phyloP scores from a whole-genome alignment of 2,113 vertebrate genomes.

The Pseudopodoces humilis region DNA sequence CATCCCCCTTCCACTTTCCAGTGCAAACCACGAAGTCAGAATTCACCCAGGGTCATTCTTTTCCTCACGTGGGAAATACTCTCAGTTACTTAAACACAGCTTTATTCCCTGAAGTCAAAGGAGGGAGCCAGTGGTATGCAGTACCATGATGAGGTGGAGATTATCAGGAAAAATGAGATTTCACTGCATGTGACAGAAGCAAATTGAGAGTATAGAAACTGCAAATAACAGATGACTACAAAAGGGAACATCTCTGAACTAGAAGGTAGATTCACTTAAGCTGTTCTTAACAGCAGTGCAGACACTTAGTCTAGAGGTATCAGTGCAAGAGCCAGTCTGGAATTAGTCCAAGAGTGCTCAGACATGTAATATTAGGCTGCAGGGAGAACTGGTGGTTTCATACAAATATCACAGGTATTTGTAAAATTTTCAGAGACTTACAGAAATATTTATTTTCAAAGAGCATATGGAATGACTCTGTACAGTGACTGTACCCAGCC shows the following conservation, averaged over 20 bases:
- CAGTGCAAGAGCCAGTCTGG: neutral
- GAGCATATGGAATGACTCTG: neutral
- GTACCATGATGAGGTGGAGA: neutral
- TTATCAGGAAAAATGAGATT: neutral
- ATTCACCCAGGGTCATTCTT: neutral
- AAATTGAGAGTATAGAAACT: neutral
- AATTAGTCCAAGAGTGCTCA: neutral
- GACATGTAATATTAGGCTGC: neutral
- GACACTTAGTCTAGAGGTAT: neutral
- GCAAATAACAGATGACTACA: neutral
- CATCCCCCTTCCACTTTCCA: neutral
- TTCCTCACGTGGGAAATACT: neutral
- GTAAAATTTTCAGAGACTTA: neutral
- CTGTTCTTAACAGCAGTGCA: neutral
- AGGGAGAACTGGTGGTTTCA: neutral
- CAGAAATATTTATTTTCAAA: neutral
- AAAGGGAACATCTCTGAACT: neutral
- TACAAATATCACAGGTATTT: neutral
- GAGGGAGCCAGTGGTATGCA: neutral
- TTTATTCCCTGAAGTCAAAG: neutral
- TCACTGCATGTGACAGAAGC: neutral
- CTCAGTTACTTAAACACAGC: neutral
- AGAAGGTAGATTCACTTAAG: neutral
- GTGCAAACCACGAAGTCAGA: accelerated
- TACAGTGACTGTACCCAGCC: neutral